Conservation (phyloP, 2,888 invertebrate species). For the Leptopilina drosophilae region DNA sequence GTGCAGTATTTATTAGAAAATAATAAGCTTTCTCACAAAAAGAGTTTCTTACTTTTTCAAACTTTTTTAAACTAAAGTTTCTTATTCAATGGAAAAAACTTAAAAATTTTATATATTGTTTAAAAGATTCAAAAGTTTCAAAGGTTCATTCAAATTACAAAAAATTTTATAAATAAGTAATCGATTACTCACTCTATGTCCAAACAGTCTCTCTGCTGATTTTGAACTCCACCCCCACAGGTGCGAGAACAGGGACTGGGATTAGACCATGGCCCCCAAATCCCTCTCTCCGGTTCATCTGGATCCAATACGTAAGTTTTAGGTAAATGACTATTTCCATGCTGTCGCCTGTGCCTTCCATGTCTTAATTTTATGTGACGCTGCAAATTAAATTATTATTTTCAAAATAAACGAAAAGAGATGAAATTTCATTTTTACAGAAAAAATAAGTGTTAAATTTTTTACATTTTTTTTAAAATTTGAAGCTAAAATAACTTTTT, state of each 20-base stretch:
- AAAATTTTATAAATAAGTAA: background rate
- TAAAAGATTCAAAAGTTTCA: background rate
- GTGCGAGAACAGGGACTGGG: slow-evolving; percentile 91
- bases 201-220: slow-evolving; percentile 88
- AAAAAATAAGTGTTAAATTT: no score
- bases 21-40: slow-evolving; percentile 4
- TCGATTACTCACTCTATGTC: slow-evolving; percentile 79
- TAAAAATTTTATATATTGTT: background rate
- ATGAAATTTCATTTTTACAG: no score
- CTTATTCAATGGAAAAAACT: background rate
- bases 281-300: slow-evolving; percentile 82
- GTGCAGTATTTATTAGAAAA: slow-evolving; percentile 3
- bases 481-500: no score
- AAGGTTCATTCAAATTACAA: background rate
- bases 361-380: slow-evolving; percentile 79
- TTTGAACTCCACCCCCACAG: slow-evolving; percentile 95
- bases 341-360: slow-evolving; percentile 87
- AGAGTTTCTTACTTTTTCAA: background rate
- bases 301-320: slow-evolving; percentile 85
- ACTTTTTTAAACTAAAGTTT: background rate
- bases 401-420: background rate
- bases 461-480: no score
- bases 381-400: slow-evolving; percentile 67
- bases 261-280: slow-evolving; percentile 91
- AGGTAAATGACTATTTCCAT: slow-evolving; percentile 87